These are phyloP conservation scores for Ianthella basta DNA, from an alignment of 37 sponge, comb jelly and placozoan genomes.

Conservation along the genomic window DNA sequence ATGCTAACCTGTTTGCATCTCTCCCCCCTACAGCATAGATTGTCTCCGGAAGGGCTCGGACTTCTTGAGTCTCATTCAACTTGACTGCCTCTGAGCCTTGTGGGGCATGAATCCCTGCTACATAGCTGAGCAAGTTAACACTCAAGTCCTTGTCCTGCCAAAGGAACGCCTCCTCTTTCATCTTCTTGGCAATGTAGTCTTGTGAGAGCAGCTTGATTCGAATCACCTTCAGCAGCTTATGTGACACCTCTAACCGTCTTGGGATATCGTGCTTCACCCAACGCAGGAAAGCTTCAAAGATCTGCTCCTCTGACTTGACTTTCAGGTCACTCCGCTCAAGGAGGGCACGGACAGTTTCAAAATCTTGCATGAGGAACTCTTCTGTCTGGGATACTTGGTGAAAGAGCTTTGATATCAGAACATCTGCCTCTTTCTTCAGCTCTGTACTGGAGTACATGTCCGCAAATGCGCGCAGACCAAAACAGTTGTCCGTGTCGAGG, in stretches of 20 bases:
- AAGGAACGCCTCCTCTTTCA: conserved; percentile 59
- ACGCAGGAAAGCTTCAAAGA: conserved; percentile 68
- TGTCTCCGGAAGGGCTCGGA: conserved; percentile 55
- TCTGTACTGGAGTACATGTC: conserved; percentile 74
- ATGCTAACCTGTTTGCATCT: conserved; percentile 42
- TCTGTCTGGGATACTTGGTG: conserved; percentile 70
- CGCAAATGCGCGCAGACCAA: conserved; percentile 85
- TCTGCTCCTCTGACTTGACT: conserved; percentile 76
- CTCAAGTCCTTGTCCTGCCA: conserved; percentile 24
- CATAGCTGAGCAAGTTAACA: neutral
- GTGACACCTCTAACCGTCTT: conserved; percentile 36
- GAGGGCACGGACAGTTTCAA: conserved; percentile 51
- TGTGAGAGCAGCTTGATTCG: conserved; percentile 74
- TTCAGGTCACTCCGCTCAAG: conserved; percentile 77
- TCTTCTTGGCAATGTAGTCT: conserved; percentile 55
- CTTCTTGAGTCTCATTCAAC: conserved; percentile 18
- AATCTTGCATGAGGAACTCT: conserved; percentile 78
- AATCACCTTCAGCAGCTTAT: conserved; percentile 64
- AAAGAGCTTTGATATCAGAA: conserved; percentile 73
- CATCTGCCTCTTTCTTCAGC: conserved; percentile 71
- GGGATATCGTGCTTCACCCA: conserved; percentile 88
- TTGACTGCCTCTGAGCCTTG: neutral
- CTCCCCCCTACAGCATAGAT: conserved; percentile 91
- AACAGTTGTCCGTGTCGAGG: conserved; percentile 82
- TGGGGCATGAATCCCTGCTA: conserved; percentile 17